phyloP scores from a whole-genome alignment of 37 sponge, comb jelly and placozoan genomes.

The Oscarella lobularis region DNA sequence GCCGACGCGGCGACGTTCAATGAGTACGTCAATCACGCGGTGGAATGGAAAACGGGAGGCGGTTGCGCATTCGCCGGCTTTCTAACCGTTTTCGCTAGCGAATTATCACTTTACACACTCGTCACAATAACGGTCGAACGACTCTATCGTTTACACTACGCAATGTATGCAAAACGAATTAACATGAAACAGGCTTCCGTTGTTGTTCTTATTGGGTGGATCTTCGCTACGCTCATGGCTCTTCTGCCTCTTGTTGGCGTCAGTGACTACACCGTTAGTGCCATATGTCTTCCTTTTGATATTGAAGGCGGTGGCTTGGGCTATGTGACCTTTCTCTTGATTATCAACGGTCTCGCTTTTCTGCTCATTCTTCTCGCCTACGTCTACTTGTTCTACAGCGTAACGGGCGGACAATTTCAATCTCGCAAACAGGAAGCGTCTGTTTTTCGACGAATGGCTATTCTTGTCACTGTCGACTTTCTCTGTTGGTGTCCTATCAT shows the following conservation, averaged over 20 bases:
- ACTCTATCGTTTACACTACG: conserved; percentile 26
- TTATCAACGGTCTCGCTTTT: conserved; percentile 28
- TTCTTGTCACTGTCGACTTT: conserved; percentile 46
- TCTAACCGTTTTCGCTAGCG: conserved; percentile 68
- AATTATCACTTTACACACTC: conserved; percentile 59
- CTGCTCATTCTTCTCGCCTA: conserved; percentile 15
- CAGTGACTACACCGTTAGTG: conserved; percentile 29
- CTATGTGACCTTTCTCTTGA: conserved; percentile 35
- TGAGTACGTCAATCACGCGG: conserved; percentile 49
- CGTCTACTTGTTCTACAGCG: not conserved
- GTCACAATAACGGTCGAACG: conserved; percentile 67
- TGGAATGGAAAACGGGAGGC: conserved; percentile 64
- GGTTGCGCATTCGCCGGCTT: conserved; percentile 76
- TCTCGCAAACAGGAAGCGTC: not conserved
- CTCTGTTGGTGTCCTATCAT: conserved; percentile 67
- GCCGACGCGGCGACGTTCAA: conserved; percentile 67
- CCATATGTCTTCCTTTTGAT: conserved; percentile 59
- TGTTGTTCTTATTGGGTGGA: conserved; percentile 30
- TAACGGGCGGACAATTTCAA: not conserved
- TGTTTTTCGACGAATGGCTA: conserved; percentile 6
- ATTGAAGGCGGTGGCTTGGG: conserved; percentile 11
- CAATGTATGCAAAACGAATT: conserved; percentile 1
- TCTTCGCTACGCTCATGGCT: conserved; percentile 30
- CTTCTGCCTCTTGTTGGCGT: conserved; percentile 40
- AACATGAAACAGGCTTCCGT: not conserved